Percentiles rank a stretch among this genome's conserved stretches.
Conservation (phyloP, 2,888 invertebrate genomes). For the Cacoxenus indagator region DNA sequence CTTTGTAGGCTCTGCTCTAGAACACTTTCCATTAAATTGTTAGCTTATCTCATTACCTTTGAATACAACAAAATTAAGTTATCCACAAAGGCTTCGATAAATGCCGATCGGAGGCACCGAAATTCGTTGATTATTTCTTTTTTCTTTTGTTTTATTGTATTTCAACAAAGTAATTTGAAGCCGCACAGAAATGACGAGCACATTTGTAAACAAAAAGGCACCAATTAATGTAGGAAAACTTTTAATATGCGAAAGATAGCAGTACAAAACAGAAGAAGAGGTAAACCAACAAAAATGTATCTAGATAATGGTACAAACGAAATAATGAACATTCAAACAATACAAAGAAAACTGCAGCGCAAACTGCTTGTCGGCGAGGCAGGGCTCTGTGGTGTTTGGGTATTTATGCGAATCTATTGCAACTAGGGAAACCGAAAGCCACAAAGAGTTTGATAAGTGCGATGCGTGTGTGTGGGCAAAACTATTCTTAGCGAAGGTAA, state of each 20-base stretch:
- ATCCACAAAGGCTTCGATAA: too few relatives aligned
- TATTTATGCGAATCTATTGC: too few relatives aligned
- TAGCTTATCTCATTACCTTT: too few relatives aligned
- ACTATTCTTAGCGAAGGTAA: background rate
- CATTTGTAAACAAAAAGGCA: background rate
- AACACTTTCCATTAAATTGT: too few relatives aligned
- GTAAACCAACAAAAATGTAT: background rate
- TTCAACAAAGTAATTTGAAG: background rate
- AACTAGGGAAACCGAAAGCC: background rate
- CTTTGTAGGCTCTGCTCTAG: too few relatives aligned
- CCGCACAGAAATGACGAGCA: background rate
- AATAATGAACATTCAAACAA: background rate
- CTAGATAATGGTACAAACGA: too few relatives aligned
- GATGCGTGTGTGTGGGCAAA: background rate
- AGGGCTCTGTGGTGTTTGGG: too few relatives aligned
- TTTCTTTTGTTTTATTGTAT: background rate
- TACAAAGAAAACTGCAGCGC: too few relatives aligned
- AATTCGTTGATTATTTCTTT: background rate
- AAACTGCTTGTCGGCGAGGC: too few relatives aligned
- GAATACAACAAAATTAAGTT: too few relatives aligned
- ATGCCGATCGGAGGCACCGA: too few relatives aligned
- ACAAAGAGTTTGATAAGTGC: background rate
- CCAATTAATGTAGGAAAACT: background rate
- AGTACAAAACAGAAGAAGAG: background rate
- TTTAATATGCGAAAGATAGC: background rate